A percentile compares a stretch with the other conserved stretches of the same genome.
Conservation (phyloP, 2,888 invertebrate genomes). For the Serrognathus titanus region DNA sequence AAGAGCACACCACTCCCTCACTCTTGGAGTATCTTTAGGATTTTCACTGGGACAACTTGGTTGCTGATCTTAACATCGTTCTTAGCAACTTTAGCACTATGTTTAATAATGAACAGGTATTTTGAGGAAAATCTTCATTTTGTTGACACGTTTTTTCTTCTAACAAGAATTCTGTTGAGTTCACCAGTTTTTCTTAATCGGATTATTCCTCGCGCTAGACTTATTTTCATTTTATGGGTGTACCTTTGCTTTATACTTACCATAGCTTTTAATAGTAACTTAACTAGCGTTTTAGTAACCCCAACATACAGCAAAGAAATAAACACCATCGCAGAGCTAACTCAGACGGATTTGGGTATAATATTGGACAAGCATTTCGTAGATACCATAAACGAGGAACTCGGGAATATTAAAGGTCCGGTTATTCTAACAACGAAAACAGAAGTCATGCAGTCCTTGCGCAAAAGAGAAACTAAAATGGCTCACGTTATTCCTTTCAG, state of each 20-base stretch:
- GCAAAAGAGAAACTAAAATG: neutral
- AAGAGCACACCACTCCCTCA: neutral
- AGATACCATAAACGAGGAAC: too few relatives aligned
- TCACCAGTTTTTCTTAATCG: too few relatives aligned
- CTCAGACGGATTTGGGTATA: neutral
- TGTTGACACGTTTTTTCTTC: too few relatives aligned
- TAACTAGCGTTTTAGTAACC: conserved; percentile 4
- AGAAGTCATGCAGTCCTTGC: neutral
- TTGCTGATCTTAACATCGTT: neutral
- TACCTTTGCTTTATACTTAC: neutral
- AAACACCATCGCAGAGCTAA: conserved; percentile 5
- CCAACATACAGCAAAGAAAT: conserved; percentile 2
- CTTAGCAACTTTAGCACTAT: too few relatives aligned
- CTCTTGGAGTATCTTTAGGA: neutral
- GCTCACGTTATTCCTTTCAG: neutral
- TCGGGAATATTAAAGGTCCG: neutral
- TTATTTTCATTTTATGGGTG: conserved; percentile 1
- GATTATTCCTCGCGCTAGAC: neutral
- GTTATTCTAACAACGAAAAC: neutral
- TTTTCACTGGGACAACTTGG: neutral
- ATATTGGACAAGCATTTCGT: neutral
- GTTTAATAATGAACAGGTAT: too few relatives aligned
- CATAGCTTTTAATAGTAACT: neutral
- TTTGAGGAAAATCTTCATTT: too few relatives aligned
- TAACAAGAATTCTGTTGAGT: too few relatives aligned